phyloP scores from a whole-genome alignment of 92 coral and sea anemone genomes.

The Porites lobata region DNA sequence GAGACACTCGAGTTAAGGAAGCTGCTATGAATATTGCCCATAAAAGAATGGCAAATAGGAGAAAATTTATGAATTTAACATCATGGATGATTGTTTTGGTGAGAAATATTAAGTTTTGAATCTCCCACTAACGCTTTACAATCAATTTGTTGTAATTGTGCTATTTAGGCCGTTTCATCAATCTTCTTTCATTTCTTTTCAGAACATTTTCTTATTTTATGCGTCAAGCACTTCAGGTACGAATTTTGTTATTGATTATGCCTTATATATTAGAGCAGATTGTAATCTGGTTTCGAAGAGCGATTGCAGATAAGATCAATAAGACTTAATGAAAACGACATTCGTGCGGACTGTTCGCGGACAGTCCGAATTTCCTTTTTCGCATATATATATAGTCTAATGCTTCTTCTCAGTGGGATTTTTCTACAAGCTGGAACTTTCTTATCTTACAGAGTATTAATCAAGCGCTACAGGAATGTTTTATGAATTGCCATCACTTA shows the following conservation, averaged over 20 bases:
- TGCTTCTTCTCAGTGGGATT: too few relatives aligned
- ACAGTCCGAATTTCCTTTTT: too few relatives aligned
- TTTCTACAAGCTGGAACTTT: too few relatives aligned
- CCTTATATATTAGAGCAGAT: too few relatives aligned
- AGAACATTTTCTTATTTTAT: background rate
- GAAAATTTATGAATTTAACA: background rate
- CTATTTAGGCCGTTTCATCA: background rate
- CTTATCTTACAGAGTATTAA: too few relatives aligned
- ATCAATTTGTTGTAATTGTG: background rate
- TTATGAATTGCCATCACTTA: too few relatives aligned
- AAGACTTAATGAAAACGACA: too few relatives aligned
- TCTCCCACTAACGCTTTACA: background rate
- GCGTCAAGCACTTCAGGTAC: conserved; percentile 23
- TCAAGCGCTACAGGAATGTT: too few relatives aligned
- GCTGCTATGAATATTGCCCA: background rate
- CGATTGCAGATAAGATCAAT: too few relatives aligned
- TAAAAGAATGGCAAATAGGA: background rate
- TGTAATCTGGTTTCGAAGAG: too few relatives aligned
- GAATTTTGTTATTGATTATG: background rate
- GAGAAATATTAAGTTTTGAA: background rate
- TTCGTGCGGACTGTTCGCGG: too few relatives aligned
- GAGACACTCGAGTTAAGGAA: background rate
- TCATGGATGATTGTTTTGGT: conserved; percentile 24
- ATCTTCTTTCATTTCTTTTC: background rate
- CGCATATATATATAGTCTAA: too few relatives aligned